Evolutionary conservation across 2,888 invertebrate genomes (phyloP).

Genomic region (Chelonus formosanus): DNA sequence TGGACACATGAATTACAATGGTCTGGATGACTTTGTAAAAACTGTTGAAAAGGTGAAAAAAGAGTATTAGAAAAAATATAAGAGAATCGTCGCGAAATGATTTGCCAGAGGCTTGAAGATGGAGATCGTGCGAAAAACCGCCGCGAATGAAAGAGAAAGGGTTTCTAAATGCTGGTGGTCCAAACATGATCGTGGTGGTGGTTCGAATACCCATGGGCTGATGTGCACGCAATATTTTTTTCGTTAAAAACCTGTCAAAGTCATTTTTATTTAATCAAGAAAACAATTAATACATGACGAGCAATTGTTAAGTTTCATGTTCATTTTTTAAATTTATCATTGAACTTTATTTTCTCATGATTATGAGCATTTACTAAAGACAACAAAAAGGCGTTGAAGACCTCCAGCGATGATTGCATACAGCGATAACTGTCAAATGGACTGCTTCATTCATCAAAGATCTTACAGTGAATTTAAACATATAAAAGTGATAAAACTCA

Average conservation of each 20-base stretch:
- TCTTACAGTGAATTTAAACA: not conserved
- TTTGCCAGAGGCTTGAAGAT: conserved; percentile 19
- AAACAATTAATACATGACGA: too few relatives aligned
- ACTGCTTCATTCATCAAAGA: not conserved
- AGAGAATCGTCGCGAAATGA: conserved; percentile 14
- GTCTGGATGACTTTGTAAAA: too few relatives aligned
- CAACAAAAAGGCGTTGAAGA: too few relatives aligned
- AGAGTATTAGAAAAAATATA: conserved; percentile 6
- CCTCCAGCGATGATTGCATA: too few relatives aligned
- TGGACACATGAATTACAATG: too few relatives aligned
- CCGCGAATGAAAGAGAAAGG: conserved; percentile 42
- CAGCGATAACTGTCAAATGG: too few relatives aligned
- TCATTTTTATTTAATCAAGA: not conserved
- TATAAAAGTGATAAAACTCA: conserved; percentile 3
- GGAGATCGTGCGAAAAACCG: conserved; percentile 41
- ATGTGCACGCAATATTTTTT: conserved; percentile 14
- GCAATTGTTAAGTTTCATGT: too few relatives aligned
- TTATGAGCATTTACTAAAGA: too few relatives aligned
- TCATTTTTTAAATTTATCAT: too few relatives aligned
- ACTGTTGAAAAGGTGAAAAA: not conserved
- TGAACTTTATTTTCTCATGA: too few relatives aligned
- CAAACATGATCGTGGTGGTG: conserved; percentile 39
- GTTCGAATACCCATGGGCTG: conserved; percentile 20
- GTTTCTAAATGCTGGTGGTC: conserved; percentile 46
- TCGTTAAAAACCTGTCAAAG: conserved; percentile 5